phyloP scores from a whole-genome alignment of 2,113 vertebrate species.

The Psephotus haematonotus region DNA sequence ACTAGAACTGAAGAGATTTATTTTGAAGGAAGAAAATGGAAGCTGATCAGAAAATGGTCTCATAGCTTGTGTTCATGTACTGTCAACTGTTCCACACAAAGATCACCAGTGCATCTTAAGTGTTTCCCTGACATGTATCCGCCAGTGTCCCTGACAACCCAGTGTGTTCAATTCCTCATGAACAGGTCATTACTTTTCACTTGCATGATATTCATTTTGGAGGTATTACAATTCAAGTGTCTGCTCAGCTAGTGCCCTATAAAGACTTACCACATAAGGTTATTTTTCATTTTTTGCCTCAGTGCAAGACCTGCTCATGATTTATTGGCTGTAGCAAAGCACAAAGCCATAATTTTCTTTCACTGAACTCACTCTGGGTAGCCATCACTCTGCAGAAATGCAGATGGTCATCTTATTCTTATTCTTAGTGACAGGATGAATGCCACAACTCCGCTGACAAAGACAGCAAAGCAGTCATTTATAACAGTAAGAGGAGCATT shows the following conservation, averaged over 20 bases:
- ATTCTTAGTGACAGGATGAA: constrained; percentile 57
- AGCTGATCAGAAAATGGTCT: not conserved
- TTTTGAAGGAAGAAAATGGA: not conserved
- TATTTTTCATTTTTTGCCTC: constrained; percentile 49
- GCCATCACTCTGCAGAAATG: constrained; percentile 67
- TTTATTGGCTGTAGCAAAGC: constrained; percentile 58
- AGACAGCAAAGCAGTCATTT: constrained; percentile 54
- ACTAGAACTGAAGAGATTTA: not conserved
- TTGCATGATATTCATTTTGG: not conserved
- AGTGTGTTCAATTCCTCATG: not conserved
- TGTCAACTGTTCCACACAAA: not conserved
- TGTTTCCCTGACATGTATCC: not conserved
- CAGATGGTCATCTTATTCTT: constrained; percentile 71
- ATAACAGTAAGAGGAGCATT: not conserved
- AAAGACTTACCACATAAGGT: constrained; percentile 10
- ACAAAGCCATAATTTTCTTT: constrained; percentile 67
- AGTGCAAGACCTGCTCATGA: not conserved
- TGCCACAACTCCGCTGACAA: constrained; percentile 43
- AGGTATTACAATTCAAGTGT: not conserved
- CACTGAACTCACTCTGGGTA: constrained; percentile 66
- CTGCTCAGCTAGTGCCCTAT: not conserved
- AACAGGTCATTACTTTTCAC: not conserved
- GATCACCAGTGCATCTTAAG: not conserved
- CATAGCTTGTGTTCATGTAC: not conserved
- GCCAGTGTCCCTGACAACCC: not conserved